Percentiles rank a stretch among this genome's conserved stretches.
Evolutionary conservation across 2,888 invertebrate species (phyloP).

Genomic region (Rotaria magnacalcarata): DNA sequence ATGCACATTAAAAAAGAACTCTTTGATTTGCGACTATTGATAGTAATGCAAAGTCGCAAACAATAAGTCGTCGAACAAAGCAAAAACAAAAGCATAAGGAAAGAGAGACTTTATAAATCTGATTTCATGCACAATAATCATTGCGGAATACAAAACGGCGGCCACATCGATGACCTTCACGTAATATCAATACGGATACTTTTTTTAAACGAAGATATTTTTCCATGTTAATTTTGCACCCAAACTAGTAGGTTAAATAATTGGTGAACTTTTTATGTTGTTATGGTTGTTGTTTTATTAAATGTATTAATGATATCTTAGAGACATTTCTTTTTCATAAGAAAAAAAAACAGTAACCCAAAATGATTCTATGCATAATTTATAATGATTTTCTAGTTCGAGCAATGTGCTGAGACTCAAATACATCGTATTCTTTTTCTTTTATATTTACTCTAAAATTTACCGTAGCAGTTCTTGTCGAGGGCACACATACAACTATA

Average conservation of each 20-base stretch:
- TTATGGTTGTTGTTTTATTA: neutral
- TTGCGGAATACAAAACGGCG: neutral
- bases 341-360: neutral
- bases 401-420: neutral
- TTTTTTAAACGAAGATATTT: neutral
- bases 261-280: neutral
- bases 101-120: neutral
- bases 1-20: neutral
- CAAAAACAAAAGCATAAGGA: neutral
- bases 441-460: neutral
- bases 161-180: neutral
- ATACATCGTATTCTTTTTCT: neutral
- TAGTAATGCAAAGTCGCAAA: neutral
- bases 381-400: neutral
- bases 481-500: too few relatives aligned
- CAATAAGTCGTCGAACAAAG: neutral
- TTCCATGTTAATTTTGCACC: neutral
- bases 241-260: neutral
- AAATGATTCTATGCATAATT: neutral
- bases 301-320: too few relatives aligned
- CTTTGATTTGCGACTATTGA: neutral
- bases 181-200: neutral
- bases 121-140: neutral
- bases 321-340: neutral
- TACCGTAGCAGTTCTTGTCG: too few relatives aligned